Evolutionary conservation across 2,113 vertebrate species (phyloP).

Genomic region (Cinclus mexicanus): DNA sequence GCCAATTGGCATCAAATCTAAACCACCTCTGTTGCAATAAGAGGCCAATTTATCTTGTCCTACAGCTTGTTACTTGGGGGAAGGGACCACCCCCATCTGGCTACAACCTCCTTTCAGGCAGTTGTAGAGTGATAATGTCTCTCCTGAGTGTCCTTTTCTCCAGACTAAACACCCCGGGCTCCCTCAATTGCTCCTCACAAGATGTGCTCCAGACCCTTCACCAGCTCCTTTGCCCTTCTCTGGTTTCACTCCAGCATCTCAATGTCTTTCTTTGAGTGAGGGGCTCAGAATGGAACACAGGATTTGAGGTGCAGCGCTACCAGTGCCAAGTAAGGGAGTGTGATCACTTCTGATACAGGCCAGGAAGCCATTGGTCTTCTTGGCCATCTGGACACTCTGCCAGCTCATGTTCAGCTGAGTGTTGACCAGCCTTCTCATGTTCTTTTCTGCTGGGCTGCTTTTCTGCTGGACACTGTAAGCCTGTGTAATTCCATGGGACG

Average conservation of each 20-base stretch:
- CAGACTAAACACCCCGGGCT: not conserved
- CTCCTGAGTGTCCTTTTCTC: not conserved
- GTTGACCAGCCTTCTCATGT: not conserved
- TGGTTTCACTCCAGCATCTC: not conserved
- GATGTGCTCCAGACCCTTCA: not conserved
- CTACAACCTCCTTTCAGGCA: not conserved
- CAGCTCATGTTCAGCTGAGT: not conserved
- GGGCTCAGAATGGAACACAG: not conserved
- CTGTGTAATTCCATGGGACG: not conserved
- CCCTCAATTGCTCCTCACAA: not conserved
- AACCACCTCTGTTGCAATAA: not conserved
- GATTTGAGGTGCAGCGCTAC: not conserved
- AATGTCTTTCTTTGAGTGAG: not conserved
- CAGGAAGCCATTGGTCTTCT: not conserved
- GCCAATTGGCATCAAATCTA: not conserved
- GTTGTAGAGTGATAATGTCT: not conserved
- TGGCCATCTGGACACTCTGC: not conserved
- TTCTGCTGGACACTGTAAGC: not conserved
- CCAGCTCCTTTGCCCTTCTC: not conserved
- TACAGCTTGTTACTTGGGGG: not conserved
- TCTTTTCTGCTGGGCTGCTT: not conserved
- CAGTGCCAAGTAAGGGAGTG: not conserved
- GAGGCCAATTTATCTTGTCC: not conserved
- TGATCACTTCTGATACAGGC: not conserved
- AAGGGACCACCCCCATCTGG: accelerated